Evolutionary conservation across 1,140 invertebrate species (phyloP).

Genomic region (Papilio polyxenes): DNA sequence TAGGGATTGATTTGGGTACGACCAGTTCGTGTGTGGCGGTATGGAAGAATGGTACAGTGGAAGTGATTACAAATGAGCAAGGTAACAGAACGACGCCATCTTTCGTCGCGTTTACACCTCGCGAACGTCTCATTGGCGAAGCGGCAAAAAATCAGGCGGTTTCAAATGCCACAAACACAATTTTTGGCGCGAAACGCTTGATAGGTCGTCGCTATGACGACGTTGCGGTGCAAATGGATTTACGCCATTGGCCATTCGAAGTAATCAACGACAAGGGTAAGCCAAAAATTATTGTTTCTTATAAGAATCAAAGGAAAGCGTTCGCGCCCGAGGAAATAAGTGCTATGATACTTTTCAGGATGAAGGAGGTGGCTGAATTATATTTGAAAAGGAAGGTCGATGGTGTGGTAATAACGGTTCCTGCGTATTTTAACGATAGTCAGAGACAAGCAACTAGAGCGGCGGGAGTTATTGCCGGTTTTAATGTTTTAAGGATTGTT

Average conservation of each 20-base stretch:
- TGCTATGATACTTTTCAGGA: constrained; percentile 82
- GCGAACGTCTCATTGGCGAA: constrained; percentile 87
- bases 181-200: constrained; percentile 65
- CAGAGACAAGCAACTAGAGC: constrained; percentile 86
- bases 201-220: constrained; percentile 65
- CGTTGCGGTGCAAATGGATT: constrained; percentile 81
- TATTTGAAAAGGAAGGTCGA: constrained; percentile 82
- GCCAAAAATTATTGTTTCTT: constrained; percentile 82
- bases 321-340: constrained; percentile 87
- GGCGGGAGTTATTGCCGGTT: constrained; percentile 83
- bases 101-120: constrained; percentile 81
- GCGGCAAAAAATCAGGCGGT: constrained; percentile 76
- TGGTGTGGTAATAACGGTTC: constrained; percentile 84
- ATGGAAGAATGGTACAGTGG: constrained; percentile 87
- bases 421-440: constrained; percentile 87
- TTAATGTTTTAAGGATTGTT: constrained; percentile 86
- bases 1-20: constrained; percentile 86
- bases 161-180: constrained; percentile 61
- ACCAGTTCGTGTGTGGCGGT: constrained; percentile 87
- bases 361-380: constrained; percentile 82
- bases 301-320: constrained; percentile 80
- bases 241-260: constrained; percentile 85
- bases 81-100: constrained; percentile 89
- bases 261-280: constrained; percentile 83
- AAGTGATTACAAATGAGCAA: constrained; percentile 94